Conservation (phyloP, 2,888 invertebrate species). For the Subacronicta megacephala region DNA sequence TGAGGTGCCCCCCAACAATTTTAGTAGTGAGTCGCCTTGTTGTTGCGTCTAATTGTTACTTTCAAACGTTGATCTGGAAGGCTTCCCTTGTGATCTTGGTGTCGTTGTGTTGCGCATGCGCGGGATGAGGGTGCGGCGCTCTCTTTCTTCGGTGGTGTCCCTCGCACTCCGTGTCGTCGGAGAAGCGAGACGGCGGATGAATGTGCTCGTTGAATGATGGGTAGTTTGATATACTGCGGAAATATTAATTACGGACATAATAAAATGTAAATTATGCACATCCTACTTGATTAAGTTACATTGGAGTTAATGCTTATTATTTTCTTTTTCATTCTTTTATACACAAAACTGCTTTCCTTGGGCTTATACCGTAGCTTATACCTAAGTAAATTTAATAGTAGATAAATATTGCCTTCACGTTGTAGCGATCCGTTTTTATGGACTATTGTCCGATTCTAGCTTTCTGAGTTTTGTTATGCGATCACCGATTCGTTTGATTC, state of each 20-base stretch:
- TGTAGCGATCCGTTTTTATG: no score
- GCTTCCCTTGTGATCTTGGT: conserved; percentile 91
- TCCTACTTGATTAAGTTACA: neutral
- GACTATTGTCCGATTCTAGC: no score
- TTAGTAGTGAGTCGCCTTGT: conserved; percentile 25
- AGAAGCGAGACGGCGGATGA: conserved; percentile 96
- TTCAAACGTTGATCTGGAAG: conserved; percentile 94
- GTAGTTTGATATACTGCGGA: conserved; percentile 93
- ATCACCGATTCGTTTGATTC: no score
- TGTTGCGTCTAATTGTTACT: conserved; percentile 23
- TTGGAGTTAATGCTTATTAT: neutral
- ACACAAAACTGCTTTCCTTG: no score
- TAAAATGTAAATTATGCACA: neutral
- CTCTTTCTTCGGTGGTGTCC: conserved; percentile 84
- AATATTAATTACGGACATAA: neutral
- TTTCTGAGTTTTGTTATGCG: no score
- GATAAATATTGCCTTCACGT: no score
- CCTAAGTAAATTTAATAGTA: no score
- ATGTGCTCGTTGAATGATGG: conserved; percentile 95
- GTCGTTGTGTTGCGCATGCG: conserved; percentile 67
- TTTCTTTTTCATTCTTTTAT: no score
- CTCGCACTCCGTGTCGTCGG: conserved; percentile 92
- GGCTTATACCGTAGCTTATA: no score
- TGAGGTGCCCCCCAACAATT: conserved; percentile 31
- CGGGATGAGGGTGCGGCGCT: conserved; percentile 66